Base-by-base conservation (phyloP, 2,113 vertebrate species). In the Tapirus terrestris region DNA sequence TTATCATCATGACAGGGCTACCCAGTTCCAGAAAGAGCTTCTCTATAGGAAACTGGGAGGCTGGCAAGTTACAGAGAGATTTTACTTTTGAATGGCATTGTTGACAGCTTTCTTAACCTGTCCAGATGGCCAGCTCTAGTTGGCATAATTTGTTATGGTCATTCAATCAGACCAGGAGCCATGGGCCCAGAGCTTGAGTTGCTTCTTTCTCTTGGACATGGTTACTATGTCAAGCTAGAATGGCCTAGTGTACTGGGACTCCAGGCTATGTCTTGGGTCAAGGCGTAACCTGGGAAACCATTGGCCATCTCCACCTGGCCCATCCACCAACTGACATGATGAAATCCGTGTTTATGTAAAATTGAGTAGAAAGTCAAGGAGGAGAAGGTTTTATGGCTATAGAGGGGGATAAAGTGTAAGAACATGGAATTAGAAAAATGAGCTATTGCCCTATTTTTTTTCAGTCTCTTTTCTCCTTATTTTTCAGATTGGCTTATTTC, bases 11-110 rank as follows among this genome's bases (percentile, higher is more conserved):
- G 98, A 95, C 97, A 98, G n/a, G 98, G 98, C 10, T 98, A 98
- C 43, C 95, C 97, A 0, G 94, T 95, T 20, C 98, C 85, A 0
- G 99, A 99, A 5, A 99, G 98, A 91, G 99, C 99, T 91, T 99
- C 99, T 99, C 99, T 36, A 99, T 98, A 58, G 98, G 99, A 88
- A 99, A 99, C 56, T 98, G 98, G 29, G 99, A 99, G 73, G 99
- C 99, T 98, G 99, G 99, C 94, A 99, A 98, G 25, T 99, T 99
- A 94, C 99, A 99, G 36, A 99, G 98, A 89, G 99, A 99, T 98
- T 99, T 99, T 10, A 99, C 99, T 99, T 99, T 99, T 99, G 98
- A 92, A 99, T 97, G 67, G 99, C 99, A 27, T 99, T 99, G 81
- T 98, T 99, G 73, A 99, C 99, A 36, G 99, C 99, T 95, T 99